Percentiles rank a stretch among this genome's conserved stretches.
phyloP scores from a whole-genome alignment of 1,140 invertebrate species.

The Phymorhynchus buccinoides region DNA sequence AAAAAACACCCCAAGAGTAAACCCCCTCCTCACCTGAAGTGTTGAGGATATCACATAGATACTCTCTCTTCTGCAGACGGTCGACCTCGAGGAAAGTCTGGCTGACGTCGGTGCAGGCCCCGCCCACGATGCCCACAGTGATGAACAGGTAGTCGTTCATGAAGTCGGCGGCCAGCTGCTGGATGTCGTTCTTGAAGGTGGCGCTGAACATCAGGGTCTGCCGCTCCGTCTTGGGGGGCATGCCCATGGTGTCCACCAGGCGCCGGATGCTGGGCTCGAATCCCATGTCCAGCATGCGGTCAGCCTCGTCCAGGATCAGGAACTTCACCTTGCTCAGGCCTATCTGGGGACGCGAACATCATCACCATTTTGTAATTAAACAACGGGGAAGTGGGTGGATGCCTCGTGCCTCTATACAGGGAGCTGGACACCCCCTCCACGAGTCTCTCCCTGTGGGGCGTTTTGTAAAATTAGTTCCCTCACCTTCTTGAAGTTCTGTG shows the following conservation, averaged over 20 bases:
- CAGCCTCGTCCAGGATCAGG: conserved; percentile 95
- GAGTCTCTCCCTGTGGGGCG: no score
- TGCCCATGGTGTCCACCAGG: conserved; percentile 83
- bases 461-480: no score
- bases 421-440: no score
- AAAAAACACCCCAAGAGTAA: no score
- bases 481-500: no score
- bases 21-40: conserved; percentile 77
- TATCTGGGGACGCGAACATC: conserved; percentile 54
- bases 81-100: conserved; percentile 86
- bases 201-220: conserved; percentile 94
- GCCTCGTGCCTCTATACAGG: no score
- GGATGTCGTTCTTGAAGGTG: conserved; percentile 89
- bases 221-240: conserved; percentile 81
- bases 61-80: conserved; percentile 81
- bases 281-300: conserved; percentile 93
- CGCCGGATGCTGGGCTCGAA: conserved; percentile 85
- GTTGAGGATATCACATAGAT: conserved; percentile 81
- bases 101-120: conserved; percentile 90
- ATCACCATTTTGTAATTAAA: no score
- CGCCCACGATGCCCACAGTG: conserved; percentile 89
- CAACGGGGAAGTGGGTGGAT: no score
- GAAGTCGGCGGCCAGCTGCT: conserved; percentile 83
- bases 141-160: conserved; percentile 86
- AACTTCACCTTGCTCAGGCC: conserved; percentile 82